Percentiles rank a stretch among this genome's conserved stretches.
Conservation (phyloP, 2,888 invertebrate species). For the Mellilla xanthometata region DNA sequence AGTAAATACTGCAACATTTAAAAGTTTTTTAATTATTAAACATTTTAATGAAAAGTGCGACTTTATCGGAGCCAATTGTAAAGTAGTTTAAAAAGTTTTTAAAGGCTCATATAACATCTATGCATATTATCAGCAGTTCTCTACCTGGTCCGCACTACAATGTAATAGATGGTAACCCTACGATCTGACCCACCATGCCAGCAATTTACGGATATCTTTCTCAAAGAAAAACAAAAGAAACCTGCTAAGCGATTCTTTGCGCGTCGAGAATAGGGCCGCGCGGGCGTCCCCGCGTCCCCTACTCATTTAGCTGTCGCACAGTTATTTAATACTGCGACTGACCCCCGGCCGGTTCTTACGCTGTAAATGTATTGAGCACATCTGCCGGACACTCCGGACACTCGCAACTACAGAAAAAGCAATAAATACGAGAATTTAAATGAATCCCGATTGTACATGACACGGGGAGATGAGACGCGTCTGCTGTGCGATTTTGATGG, state of each 20-base stretch:
- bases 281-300: conserved; percentile 68
- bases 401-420: conserved; percentile 38
- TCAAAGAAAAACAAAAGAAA: conserved; percentile 17
- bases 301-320: conserved; percentile 79
- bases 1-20: too few relatives aligned
- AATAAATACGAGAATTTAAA: conserved; percentile 67
- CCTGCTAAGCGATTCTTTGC: conserved; percentile 23
- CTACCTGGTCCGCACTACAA: too few relatives aligned
- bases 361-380: conserved; percentile 73
- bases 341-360: conserved; percentile 63
- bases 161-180: too few relatives aligned
- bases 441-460: conserved; percentile 35
- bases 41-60: too few relatives aligned
- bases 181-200: neutral
- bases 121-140: too few relatives aligned
- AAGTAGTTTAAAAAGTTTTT: too few relatives aligned
- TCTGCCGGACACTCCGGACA: conserved; percentile 66
- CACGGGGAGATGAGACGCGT: conserved; percentile 22
- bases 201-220: neutral
- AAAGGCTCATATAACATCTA: too few relatives aligned
- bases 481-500: conserved; percentile 4
- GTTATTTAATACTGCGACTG: conserved; percentile 79
- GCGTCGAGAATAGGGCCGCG: conserved; percentile 44
- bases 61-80: too few relatives aligned
- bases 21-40: too few relatives aligned